Evolutionary conservation across 2,888 invertebrate genomes (phyloP).

Genomic region (Deilephila porcellus): DNA sequence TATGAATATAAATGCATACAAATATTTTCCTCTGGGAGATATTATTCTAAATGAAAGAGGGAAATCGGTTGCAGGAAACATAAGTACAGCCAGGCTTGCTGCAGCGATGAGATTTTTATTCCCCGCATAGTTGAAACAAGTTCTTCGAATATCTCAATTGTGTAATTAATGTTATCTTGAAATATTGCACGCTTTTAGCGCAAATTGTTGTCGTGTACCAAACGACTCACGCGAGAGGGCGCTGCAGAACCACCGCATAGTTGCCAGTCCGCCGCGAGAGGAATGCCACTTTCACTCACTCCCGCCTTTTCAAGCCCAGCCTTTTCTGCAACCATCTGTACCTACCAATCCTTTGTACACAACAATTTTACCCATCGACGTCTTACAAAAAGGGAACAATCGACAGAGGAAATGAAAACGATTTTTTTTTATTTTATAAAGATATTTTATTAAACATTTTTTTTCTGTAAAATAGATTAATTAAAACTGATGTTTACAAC

Average conservation of each 20-base stretch:
- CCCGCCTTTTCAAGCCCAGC: constrained; percentile 55
- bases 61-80: too few relatives aligned
- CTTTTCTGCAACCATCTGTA: constrained; percentile 52
- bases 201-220: constrained; percentile 53
- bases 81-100: not conserved
- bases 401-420: constrained; percentile 47
- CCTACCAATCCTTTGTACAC: constrained; percentile 45
- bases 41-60: too few relatives aligned
- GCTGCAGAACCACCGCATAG: constrained; percentile 59
- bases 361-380: constrained; percentile 45
- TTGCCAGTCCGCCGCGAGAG: constrained; percentile 55
- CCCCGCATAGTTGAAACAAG: not conserved
- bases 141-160: constrained; percentile 18
- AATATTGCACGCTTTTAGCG: constrained; percentile 41
- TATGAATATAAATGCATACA: too few relatives aligned
- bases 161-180: constrained; percentile 17
- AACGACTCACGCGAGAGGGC: constrained; percentile 35
- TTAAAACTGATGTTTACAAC: constrained; percentile 84
- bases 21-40: too few relatives aligned
- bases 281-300: constrained; percentile 56
- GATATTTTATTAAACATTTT: constrained; percentile 84
- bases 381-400: constrained; percentile 36
- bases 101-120: not conserved
- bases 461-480: constrained; percentile 83
- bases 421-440: constrained; percentile 71